Conservation (phyloP, 2,888 invertebrate species). For the Drosophila austrosaltans region DNA sequence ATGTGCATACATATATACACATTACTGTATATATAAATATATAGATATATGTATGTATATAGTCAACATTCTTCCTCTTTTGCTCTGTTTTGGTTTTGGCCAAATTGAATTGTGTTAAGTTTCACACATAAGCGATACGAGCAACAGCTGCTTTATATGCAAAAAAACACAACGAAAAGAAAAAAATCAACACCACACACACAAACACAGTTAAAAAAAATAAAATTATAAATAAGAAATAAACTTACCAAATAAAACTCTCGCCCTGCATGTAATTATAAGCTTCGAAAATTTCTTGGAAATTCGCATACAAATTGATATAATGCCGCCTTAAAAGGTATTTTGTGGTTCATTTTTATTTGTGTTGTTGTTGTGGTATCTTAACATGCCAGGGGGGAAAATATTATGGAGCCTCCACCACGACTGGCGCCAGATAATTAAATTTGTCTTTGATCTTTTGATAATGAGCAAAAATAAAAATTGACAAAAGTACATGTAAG, state of each 20-base stretch:
- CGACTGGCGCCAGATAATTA: constrained; percentile 52
- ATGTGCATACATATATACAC: constrained; percentile 16
- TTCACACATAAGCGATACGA: constrained; percentile 62
- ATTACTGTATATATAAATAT: constrained; percentile 10
- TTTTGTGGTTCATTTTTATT: constrained; percentile 47
- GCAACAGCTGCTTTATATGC: constrained; percentile 53
- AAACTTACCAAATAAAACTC: constrained; percentile 33
- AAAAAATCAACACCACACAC: not conserved
- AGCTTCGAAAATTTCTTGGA: constrained; percentile 67
- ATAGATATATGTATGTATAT: constrained; percentile 17
- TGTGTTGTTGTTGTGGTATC: not conserved
- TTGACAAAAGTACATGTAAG: no score
- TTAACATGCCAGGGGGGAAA: constrained; percentile 9
- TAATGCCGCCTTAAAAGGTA: constrained; percentile 56
- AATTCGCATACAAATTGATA: constrained; percentile 40
- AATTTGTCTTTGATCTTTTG: constrained; percentile 11
- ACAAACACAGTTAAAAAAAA: constrained; percentile 6
- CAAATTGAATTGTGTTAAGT: constrained; percentile 78
- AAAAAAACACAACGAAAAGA: constrained; percentile 28
- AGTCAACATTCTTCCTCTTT: constrained; percentile 25
- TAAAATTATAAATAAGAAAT: constrained; percentile 12
- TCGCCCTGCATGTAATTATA: constrained; percentile 65
- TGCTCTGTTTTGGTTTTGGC: constrained; percentile 51
- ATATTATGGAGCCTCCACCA: constrained; percentile 38
- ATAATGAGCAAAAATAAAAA: not conserved